Evolutionary conservation across 2,888 invertebrate genomes (phyloP), one percentile per base, ranked within the genome.

Genomic region (Tanaodytes sp.): DNA sequence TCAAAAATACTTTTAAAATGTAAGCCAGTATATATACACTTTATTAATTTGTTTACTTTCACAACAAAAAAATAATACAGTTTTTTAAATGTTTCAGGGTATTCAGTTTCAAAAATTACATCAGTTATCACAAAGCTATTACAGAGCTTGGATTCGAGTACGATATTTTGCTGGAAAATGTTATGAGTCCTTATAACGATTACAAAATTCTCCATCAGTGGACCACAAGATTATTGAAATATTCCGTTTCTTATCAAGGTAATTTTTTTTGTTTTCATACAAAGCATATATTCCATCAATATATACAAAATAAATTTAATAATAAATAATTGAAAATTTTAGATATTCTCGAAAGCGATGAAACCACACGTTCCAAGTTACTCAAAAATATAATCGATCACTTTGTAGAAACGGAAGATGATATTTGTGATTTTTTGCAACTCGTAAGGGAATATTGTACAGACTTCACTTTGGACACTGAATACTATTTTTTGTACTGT

Each of bases 371-470:
- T 59, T 74, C 76, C 18, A 67, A 80, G 54, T 77, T 85, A 59
- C 71, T 84, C 20, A 76, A 80, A 67, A 72, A 77, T 20, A 73
- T 83, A 9, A 77, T 67, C 19, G 46, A 55, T 14, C 2, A 80
- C 75, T 72, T 51, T 16, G 77, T 74, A 0, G 72, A 75, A 8
- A 76, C 75, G n/a, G 70, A 79, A 3, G 46, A 57, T 4, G 33
- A 57, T 37, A 61, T 65, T n/a, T 12, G 46, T 1, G 46, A 65
- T 14, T 51, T 65, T 27, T 15, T 70, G 9, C 62, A 78, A 6
- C 71, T 82, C n/a, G 76, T 88, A 6, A 73, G 80, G 51, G 83
- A 86, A 36, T 88, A 86, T 71, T 88, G 87, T 71, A 16, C 42
- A 1, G 86, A 86, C 78, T 87, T 87, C 73, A 75, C 80, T 9